Base-by-base conservation (phyloP, 2,888 invertebrate species). In the Rugalucina vietnamica region DNA sequence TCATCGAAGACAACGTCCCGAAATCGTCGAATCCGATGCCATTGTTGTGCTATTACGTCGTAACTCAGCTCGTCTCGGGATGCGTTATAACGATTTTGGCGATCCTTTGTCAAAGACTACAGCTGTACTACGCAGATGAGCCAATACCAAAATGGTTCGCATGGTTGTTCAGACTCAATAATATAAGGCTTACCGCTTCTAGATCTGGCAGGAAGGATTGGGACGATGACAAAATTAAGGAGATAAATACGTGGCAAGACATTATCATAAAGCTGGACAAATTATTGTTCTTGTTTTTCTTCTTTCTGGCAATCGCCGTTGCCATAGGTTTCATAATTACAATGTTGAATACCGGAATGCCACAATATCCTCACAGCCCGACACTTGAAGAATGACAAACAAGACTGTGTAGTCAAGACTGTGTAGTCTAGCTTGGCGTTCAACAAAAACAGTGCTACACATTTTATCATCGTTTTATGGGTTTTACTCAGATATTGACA, bases 1-100 rank as follows among this genome's bases (percentile, higher is more conserved):
- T 83, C 0, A 79, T 83, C n/a, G 79, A 79, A 2, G 79, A 83
- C n/a, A 79, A 76, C 29, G 36, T 83, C 12, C 83, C 83, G 18
- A 76, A 83, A 49, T 72, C 83, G 2, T 83, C 83, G 5, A 37
- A 69, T 34, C 83, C 83, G 5, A 76, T 76, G 65, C 69, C 83
- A 0, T 18, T 72, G 10, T 32, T 83, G 12, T 83, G 75, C 14
- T 79, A 79, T 27, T 83, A 71, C 29, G 24, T 71, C 29, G 5
- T 71, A 3, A 24, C 27, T 18, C 18, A 18, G 14, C 10, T 37
- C 14, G 5, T 71, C 27, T 14, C 8, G 4, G 27, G 71, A 4
- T 18, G 71, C n/a, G 5, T 36, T 8, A 71, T 71, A 2, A 71
- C 39, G 5, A 3, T 71, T 14, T 12, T 39, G 5, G 39, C 37